These are phyloP conservation scores for Chrysodeixis includens DNA, from an alignment of 2,888 invertebrate species.

Conservation along the genomic window DNA sequence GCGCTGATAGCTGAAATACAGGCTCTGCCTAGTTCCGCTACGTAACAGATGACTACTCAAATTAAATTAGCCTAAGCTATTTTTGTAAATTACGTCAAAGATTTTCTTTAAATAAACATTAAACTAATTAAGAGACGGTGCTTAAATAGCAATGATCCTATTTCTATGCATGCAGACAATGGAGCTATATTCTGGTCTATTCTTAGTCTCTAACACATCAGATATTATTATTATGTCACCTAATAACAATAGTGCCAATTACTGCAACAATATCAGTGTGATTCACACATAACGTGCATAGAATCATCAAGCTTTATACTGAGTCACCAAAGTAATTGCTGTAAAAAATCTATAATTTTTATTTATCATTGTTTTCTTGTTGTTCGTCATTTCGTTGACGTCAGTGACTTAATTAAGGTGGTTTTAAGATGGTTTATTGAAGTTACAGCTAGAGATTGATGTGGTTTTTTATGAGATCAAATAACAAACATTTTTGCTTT, in stretches of 20 bases:
- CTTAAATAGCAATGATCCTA: background rate
- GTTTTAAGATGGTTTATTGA: slow-evolving; percentile 10
- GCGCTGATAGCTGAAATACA: too few relatives aligned
- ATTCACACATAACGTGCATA: slow-evolving; percentile 41
- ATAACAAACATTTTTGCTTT: too few relatives aligned
- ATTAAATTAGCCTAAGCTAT: too few relatives aligned
- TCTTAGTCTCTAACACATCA: background rate
- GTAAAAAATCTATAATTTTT: slow-evolving; percentile 45
- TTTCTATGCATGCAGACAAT: background rate
- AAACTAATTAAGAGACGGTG: too few relatives aligned
- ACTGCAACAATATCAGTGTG: slow-evolving; percentile 38
- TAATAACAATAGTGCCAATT: slow-evolving; percentile 42
- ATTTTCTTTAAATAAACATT: too few relatives aligned
- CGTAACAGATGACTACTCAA: too few relatives aligned
- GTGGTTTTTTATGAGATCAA: background rate
- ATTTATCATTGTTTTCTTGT: slow-evolving; percentile 56
- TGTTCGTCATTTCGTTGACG: slow-evolving; percentile 41
- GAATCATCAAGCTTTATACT: slow-evolving; percentile 49
- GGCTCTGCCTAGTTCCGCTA: too few relatives aligned
- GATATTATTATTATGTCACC: slow-evolving; percentile 16
- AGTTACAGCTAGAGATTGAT: background rate
- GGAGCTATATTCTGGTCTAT: background rate
- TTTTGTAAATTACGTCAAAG: too few relatives aligned
- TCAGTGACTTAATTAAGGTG: slow-evolving; percentile 39
- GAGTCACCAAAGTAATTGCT: slow-evolving; percentile 60